Evolutionary conservation across 37 sponge, comb jelly and placozoan genomes (phyloP).

Genomic region (Dysidea cf. avara): DNA sequence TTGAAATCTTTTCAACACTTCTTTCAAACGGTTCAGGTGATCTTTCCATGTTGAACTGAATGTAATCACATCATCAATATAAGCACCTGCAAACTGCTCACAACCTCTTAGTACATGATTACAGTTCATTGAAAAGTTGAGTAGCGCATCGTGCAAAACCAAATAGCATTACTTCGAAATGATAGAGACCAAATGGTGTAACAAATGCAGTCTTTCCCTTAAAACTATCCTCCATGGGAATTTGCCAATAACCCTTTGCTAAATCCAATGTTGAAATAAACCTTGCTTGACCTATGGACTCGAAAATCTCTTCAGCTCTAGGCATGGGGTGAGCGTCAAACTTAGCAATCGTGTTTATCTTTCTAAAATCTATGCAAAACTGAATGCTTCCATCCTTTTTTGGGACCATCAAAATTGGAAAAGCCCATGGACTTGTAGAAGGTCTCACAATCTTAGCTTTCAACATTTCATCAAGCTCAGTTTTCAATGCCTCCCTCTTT

Average conservation of each 20-base stretch:
- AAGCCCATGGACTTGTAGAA: no score
- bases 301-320: slow-evolving; percentile 47
- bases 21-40: slow-evolving; percentile 14
- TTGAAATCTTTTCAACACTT: not conserved
- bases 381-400: slow-evolving; percentile 17
- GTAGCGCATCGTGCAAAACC: slow-evolving; percentile 54
- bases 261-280: no score
- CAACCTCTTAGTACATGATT: slow-evolving; percentile 5
- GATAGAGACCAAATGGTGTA: slow-evolving; percentile 48
- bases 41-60: slow-evolving; percentile 8
- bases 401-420: no score
- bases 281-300: slow-evolving; percentile 18
- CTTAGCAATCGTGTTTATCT: slow-evolving; percentile 44
- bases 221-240: slow-evolving; percentile 12
- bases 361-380: slow-evolving; percentile 48
- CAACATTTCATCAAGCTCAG: not conserved
- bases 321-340: slow-evolving; percentile 49
- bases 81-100: slow-evolving; percentile 22
- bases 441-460: not conserved
- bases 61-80: slow-evolving; percentile 16
- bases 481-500: not conserved
- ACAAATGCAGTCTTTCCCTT: slow-evolving; percentile 58
- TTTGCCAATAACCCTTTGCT: slow-evolving; percentile 66
- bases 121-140: slow-evolving; percentile 35
- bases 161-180: slow-evolving; percentile 65